Evolutionary conservation across 2,797 vertebrate genomes (phyloP), one percentile per base, ranked within the genome.

Genomic region (Ciconia nigra): DNA sequence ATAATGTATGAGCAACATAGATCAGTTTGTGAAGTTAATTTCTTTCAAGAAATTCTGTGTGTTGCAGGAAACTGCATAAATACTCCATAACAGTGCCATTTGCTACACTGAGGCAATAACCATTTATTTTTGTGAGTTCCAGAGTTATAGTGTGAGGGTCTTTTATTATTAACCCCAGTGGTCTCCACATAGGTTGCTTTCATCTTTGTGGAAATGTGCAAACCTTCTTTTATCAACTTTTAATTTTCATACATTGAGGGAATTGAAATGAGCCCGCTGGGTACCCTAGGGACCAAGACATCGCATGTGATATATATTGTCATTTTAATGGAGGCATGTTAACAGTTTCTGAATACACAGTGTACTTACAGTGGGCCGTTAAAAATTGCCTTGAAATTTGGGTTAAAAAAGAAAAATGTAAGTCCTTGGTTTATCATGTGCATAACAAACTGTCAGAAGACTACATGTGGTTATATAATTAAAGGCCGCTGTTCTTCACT

Each of bases 41-140:
- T 93, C 83, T 96, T 83, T 94, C 63, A 91, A 83, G 65, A 93
- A 94, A 92, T 85, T 87, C 49, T 81, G 8, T n/a, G 13, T 88
- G 67, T 92, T 91, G 82, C 71, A 83, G 65, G 61, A 95, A 92
- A 89, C 87, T 86, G 76, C 84, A 91, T 95, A 94, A 96, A 97
- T 96, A 93, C 69, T 87, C 84, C 35, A 17, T 91, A 93, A 74
- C 29, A 28, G 67, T 78, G 84, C 93, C 93, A 97, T 97, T 98
- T 98, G 93, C 96, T 97, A 61, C 51, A 65, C 62, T 31, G 39
- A 89, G 85, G 66, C 72, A 95, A 96, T 92, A 97, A 87, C 91
- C 65, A 95, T 97, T 96, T 97, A 78, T 97, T 98, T 97, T 94
- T 95, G 90, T 97, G 96, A 96, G 82, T 95, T 96, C 77, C 74